Conservation (phyloP, 2,797 vertebrate genomes). For the Cirrhinus mrigala region DNA sequence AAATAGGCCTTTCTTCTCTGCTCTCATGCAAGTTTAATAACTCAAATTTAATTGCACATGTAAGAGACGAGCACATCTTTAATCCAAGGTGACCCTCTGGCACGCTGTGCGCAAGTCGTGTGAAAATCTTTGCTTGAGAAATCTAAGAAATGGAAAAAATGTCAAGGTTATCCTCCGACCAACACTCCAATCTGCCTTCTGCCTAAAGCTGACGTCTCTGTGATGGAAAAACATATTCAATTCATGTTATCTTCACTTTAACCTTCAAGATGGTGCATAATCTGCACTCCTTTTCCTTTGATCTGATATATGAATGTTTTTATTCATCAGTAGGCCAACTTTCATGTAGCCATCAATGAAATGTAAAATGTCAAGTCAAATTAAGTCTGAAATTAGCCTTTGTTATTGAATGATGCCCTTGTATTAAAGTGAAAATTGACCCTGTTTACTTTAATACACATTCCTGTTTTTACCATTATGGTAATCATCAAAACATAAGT, state of each 20-base stretch:
- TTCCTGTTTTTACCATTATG: not conserved
- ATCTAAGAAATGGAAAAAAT: slow-evolving; percentile 4
- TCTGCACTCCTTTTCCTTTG: not conserved
- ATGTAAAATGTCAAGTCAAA: slow-evolving; percentile 18
- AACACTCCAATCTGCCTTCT: not conserved
- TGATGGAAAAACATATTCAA: slow-evolving; percentile 13
- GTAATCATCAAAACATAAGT: not conserved
- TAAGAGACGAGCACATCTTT: slow-evolving; percentile 43
- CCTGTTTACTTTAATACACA: not conserved
- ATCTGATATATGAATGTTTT: not conserved
- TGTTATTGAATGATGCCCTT: not conserved
- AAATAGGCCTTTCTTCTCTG: slow-evolving; percentile 67
- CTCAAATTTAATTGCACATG: slow-evolving; percentile 62
- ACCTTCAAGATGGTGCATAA: not conserved
- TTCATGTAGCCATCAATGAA: not conserved
- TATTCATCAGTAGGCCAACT: not conserved
- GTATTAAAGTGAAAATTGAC: not conserved
- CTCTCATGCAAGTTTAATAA: slow-evolving; percentile 70
- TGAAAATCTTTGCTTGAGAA: slow-evolving; percentile 47
- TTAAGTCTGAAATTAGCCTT: not conserved
- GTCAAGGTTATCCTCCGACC: slow-evolving; percentile 29
- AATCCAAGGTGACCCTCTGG: slow-evolving; percentile 61
- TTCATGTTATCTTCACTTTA: slow-evolving; percentile 24
- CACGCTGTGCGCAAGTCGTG: slow-evolving; percentile 1
- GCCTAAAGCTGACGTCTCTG: not conserved